Evolutionary conservation across 2,113 vertebrate genomes (phyloP).

Genomic region (Myodes glareolus): DNA sequence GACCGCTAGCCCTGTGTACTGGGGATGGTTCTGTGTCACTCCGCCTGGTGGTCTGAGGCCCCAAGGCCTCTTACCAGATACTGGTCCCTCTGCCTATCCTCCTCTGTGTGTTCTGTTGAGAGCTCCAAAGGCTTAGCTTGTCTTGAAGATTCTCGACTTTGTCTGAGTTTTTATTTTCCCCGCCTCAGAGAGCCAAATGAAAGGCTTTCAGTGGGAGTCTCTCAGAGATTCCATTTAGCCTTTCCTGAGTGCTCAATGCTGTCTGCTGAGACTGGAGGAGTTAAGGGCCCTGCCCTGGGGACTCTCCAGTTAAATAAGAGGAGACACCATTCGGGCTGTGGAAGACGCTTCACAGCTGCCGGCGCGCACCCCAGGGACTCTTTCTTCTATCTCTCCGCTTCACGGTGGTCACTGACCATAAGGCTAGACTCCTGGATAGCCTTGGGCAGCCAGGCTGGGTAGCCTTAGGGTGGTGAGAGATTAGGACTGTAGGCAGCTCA

Average conservation of each 20-base stretch:
- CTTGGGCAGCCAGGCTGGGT: background rate
- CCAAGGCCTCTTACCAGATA: background rate
- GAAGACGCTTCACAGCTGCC: background rate
- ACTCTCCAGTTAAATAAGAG: conserved; percentile 56
- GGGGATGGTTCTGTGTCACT: background rate
- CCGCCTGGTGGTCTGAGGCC: too few relatives aligned
- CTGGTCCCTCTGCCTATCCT: background rate
- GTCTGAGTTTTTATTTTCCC: background rate
- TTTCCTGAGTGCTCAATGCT: conserved; percentile 22
- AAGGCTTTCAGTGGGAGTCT: conserved; percentile 15
- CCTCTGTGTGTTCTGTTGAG: too few relatives aligned
- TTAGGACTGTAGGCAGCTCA: too few relatives aligned
- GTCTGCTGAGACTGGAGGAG: background rate
- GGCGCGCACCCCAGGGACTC: background rate
- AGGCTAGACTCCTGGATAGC: background rate
- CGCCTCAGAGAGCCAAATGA: background rate
- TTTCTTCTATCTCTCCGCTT: background rate
- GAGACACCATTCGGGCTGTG: background rate
- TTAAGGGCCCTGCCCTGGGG: conserved; percentile 64
- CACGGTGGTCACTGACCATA: background rate
- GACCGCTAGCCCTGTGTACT: background rate
- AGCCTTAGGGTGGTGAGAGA: background rate
- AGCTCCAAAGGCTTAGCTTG: background rate
- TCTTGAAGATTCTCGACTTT: background rate
- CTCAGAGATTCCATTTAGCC: conserved; percentile 3